phyloP scores from a whole-genome alignment of 2,888 invertebrate genomes.

The Hirtodrosophila alboralis region DNA sequence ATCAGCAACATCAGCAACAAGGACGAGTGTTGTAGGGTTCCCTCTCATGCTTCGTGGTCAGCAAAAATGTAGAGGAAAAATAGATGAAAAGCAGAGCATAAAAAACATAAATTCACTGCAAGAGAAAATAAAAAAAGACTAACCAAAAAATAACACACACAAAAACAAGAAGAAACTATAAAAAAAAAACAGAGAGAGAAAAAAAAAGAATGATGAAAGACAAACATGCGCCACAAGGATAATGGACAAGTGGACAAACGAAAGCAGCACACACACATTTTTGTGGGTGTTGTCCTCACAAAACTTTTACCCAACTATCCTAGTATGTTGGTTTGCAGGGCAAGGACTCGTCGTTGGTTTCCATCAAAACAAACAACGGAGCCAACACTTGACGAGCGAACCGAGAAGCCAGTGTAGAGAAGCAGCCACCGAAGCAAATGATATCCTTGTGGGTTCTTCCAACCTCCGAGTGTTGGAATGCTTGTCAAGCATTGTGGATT shows the following conservation, averaged over 20 bases:
- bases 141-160: constrained; percentile 38
- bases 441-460: constrained; percentile 34
- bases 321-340: constrained; percentile 2
- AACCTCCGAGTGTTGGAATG: constrained; percentile 27
- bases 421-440: constrained; percentile 26
- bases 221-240: constrained; percentile 81
- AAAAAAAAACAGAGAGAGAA: too few species aligned
- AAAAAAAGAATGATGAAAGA: constrained; percentile 78
- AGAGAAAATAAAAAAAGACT: constrained; percentile 42
- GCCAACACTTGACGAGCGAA: constrained; percentile 60
- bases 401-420: constrained; percentile 3
- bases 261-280: constrained; percentile 17
- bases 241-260: constrained; percentile 55
- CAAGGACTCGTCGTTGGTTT: constrained; percentile 30
- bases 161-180: constrained; percentile 47
- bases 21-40: constrained; percentile 39
- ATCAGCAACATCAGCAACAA: constrained; percentile 39
- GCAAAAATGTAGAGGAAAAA: constrained; percentile 67
- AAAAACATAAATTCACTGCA: constrained; percentile 73
- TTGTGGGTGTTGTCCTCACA: constrained; percentile 46
- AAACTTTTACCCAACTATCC: constrained; percentile 28
- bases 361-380: constrained; percentile 69
- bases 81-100: constrained; percentile 69
- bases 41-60: constrained; percentile 61
- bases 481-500: constrained; percentile 7